phyloP scores from a whole-genome alignment of 2,113 vertebrate species.

The Dipodomys merriami region DNA sequence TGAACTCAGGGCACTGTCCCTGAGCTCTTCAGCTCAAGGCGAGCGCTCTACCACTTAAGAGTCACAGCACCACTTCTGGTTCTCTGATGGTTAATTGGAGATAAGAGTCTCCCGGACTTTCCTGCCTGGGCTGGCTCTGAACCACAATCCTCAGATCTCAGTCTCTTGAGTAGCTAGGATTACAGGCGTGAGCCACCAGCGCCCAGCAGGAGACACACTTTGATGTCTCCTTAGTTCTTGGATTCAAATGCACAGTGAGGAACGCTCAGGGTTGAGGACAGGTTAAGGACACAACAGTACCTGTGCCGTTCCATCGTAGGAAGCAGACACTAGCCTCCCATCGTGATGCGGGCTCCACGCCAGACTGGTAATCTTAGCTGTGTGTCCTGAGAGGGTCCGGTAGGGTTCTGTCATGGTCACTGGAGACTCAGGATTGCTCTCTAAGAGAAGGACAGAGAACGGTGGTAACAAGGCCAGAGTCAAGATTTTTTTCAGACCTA shows the following conservation, averaged over 20 bases:
- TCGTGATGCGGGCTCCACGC: constrained; percentile 96
- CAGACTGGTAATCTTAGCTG: constrained; percentile 94
- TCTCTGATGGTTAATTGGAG: no score
- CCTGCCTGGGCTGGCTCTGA: no score
- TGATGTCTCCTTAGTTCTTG: background rate
- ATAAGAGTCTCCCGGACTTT: no score
- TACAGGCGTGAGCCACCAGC: no score
- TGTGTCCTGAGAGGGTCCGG: constrained; percentile 93
- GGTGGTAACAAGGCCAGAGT: no score
- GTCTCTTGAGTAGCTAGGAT: no score
- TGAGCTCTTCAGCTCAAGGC: no score
- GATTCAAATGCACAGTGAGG: background rate
- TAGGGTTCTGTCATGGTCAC: constrained; percentile 92
- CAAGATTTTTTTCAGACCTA: no score
- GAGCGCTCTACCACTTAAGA: no score
- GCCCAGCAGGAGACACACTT: background rate
- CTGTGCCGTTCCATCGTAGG: constrained; percentile 97
- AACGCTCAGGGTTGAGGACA: background rate
- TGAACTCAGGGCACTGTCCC: no score
- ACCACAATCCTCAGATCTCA: no score
- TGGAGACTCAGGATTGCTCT: constrained; percentile 87
- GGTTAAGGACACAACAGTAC: constrained; percentile 78
- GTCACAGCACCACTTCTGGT: no score
- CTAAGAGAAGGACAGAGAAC: constrained; percentile 80
- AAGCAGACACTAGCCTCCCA: constrained; percentile 91